Evolutionary conservation across 2,113 vertebrate genomes (phyloP), one percentile per base, ranked within the genome.

Genomic region (Garra rufa): DNA sequence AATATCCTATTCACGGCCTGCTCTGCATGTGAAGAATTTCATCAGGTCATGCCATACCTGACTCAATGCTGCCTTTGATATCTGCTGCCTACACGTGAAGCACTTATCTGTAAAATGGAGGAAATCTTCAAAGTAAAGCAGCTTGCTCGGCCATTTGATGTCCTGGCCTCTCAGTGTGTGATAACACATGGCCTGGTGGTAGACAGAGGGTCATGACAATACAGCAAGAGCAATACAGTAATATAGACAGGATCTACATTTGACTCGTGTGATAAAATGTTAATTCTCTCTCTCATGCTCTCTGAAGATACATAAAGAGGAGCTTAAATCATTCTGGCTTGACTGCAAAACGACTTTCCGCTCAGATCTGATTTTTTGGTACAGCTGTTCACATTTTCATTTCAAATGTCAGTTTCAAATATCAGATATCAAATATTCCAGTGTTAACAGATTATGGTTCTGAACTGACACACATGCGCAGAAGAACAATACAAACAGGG

Each of bases 31-130:
- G 65, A 30, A 71, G 76, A 78, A 63, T 75, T 74, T 79, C n/a
- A 77, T 30, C 28, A 46, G 55, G 46, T 44, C 52, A 71, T 70
- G 24, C 73, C 69, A 57, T 21, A 28, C 9, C 82, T 83, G 85
- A 34, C 67, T 76, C 24, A 76, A 34, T n/a, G 21, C 44, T 19
- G 59, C 21, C 34, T 84, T 84, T 80, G 67, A 61, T 63, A 80
- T 85, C 76, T 80, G 63, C 61, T 70, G 38, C 59, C 70, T 24
- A 75, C 28, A 83, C 19, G 3, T 69, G 13, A 38, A 57, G 67
- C 63, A 63, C 63, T 65, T 70, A 87, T 76, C 77, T 84, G 34
- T 67, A 82, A 82, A 87, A 69, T 81, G 11, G 65, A 81, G 13
- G 30, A 26, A 74, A 85, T 82, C 50, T 73, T 85, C 65, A 85